Evolutionary conservation across 1,140 invertebrate species (phyloP), one percentile per base, ranked within the genome.

Genomic region (Diuraphis noxia): DNA sequence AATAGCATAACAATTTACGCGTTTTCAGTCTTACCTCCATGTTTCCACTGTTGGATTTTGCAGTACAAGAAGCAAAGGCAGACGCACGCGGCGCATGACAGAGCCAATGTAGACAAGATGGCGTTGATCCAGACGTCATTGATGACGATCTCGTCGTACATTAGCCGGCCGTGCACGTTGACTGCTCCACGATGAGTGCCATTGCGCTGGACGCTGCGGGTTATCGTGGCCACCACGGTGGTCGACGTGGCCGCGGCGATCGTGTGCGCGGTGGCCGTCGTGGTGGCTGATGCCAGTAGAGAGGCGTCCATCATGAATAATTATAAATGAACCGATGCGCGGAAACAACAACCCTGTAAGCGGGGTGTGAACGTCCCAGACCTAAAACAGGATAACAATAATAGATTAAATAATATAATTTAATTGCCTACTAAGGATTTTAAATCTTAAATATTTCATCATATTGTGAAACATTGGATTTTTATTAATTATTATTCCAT

Each of bases 1-100:
- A 36, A 23, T 9, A n/a, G 8, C 56, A 52, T 52, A 6, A 30
- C 25, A 9, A 19, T 49, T 49, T 23, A 30, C n/a, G 17, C 0
- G n/a, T 17, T 72, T 63, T 72, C 3, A 19, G 41, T n/a, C 94
- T 95, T 93, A 96, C 96, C 95, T 94, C 94, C 93, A 93, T 94
- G 94, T 93, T 96, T 94, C 96, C 96, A 95, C 93, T 96, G 94
- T 94, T 96, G 94, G 94, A 96, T 95, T 93, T 95, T 95, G 94
- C 96, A 95, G 92, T 95, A 95, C 10, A 96, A 93, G 79, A 96
- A 94, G 93, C 95, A 95, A 40, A 95, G 94, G 92, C 95, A 95
- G 93, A 95, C 95, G 93, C 95, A 95, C 92, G 95, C 95, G 89
- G 95, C 94, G 92, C 95, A 95, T 92, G 94, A 95, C 9, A 95